Percentiles rank a stretch among this genome's conserved stretches.
phyloP scores from a whole-genome alignment of 2,888 invertebrate species.

The Sinodicranocentrus sp. region DNA sequence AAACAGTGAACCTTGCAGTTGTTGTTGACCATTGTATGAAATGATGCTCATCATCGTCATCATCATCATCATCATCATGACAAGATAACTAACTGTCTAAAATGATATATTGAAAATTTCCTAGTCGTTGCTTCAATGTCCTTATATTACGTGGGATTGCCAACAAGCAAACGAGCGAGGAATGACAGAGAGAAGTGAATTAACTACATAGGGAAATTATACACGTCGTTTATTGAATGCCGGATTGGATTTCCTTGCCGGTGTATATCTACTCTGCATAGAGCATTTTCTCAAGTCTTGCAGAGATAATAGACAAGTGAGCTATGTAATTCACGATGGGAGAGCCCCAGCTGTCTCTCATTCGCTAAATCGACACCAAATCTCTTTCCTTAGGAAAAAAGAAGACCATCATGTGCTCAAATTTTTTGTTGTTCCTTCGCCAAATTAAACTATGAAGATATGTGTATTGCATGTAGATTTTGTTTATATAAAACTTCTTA shows the following conservation, averaged over 20 bases:
- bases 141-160: too few species aligned
- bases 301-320: conserved; percentile 3
- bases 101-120: conserved; percentile 5
- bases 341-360: conserved; percentile 53
- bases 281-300: too few species aligned
- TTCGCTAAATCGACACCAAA: conserved; percentile 44
- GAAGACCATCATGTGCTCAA: too few species aligned
- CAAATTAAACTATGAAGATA: conserved; percentile 24
- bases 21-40: neutral
- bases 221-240: neutral
- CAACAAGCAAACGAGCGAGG: too few species aligned
- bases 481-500: too few species aligned
- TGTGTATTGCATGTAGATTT: too few species aligned
- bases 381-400: conserved; percentile 15
- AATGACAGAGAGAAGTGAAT: neutral
- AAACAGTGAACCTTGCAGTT: conserved; percentile 6
- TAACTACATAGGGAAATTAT: neutral
- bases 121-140: neutral
- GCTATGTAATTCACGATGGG: conserved; percentile 25
- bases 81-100: conserved; percentile 34
- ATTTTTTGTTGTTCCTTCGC: neutral
- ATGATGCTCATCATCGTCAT: conserved; percentile 17
- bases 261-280: neutral
- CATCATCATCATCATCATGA: conserved; percentile 20
- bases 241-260: neutral